Evolutionary conservation across 2,797 vertebrate genomes (phyloP), one percentile per base, ranked within the genome.

Genomic region (Rhinatrema bivittatum): DNA sequence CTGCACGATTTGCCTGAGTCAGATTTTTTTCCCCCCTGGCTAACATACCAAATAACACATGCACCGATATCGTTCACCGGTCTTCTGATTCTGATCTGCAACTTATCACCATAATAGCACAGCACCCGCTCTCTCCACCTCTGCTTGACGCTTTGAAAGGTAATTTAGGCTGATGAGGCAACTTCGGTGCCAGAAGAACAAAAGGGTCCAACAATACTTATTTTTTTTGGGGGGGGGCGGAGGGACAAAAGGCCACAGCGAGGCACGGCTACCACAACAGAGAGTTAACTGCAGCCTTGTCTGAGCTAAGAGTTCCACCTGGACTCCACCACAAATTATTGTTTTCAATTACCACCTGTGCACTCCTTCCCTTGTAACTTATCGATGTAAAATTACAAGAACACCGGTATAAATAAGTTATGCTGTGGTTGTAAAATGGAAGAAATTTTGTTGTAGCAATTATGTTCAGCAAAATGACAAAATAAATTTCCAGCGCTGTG

Each of bases 381-480:
- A 85, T 79, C 83, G 82, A 83, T 82, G 74, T 83, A 71, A 79
- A 83, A 86, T 83, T 84, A 82, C 78, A 75, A 74, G 78, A 74
- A 72, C 72, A 68, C 69, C 53, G 69, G 72, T 81, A 84, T 86
- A 86, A 86, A 82, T 86, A 86, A 86, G 80, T 85, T 83, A 84
- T 82, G 77, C 78, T 52, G 70, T 15, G 20, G 74, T 79, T 84
- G 79, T 85, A 84, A 84, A 85, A 83, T 76, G 76, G 80, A 70
- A 84, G 79, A 79, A 79, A 85, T 86, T 84, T 81, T 79, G 84
- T 81, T 83, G 80, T 81, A 78, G 82, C 82, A 85, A 86, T 86
- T 86, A 86, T 81, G 81, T 84, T 85, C 79, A 72, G 78, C 78
- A 86, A 84, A 81, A 86, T 80, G 82, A 84, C 83, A 84, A 86